Base-by-base conservation (phyloP, 2,797 vertebrate genomes). In the Acipenser ruthenus region DNA sequence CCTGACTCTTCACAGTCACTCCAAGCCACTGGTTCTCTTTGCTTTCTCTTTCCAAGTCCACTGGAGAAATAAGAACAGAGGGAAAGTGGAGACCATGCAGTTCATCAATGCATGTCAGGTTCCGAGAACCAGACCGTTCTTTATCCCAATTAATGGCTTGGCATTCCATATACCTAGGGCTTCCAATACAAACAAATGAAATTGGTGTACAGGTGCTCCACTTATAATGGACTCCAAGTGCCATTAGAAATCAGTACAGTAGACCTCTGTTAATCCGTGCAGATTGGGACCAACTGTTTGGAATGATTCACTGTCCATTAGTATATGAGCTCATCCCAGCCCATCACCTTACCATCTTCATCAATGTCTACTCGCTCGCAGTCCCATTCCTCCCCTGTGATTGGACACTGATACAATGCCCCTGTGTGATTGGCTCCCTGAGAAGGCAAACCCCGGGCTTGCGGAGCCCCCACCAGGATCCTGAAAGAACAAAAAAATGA, bases 1-100 rank as follows among this genome's bases (percentile, higher is more conserved):
- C 95, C 74, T 97, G 95, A 80, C 96, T 98, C 82, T 91, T 91
- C 10, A 98, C 94, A 4, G 91, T 96, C 60, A 96, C 94, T 62
- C 96, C 96, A 70, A 98, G 76, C 95, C 96, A 97, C 74, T 98
- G 96, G 84, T 98, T 95, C 80, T 98, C 90, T 80, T 98, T 98
- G 86, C 89, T 96, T 73, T 98, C 95, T 75, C 82, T 85, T 13
- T 87, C 77, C 9, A 81, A 76, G 66, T 80, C 90, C 78, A 84
- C 95, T 97, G 78, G 23, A 37, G 23, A 37, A 37, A 37, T 37
- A 37, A 37, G 23, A 37, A 37, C 23, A 37, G 23, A 37, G 23
- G 23, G 4, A 37, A 37, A 37, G 23, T 37, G 23, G 23, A 37
- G 23, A 37, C 23, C 23, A 37, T 37, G 23, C 23, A 37, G 23